Conservation (phyloP, 2,797 vertebrate genomes). For the Myioborus melanocephalus region DNA sequence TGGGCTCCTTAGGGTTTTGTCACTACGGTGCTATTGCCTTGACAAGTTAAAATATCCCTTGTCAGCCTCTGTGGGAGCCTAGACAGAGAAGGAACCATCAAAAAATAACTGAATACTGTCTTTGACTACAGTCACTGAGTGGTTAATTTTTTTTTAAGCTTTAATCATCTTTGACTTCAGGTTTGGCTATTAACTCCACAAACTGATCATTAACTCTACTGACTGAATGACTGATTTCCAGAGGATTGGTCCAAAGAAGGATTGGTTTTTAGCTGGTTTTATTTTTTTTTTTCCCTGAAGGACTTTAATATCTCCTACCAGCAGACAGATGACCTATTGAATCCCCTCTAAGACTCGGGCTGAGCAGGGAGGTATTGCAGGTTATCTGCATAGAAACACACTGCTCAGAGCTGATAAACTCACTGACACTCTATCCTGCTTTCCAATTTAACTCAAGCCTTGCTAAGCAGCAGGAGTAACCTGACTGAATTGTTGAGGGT, state of each 20-base stretch:
- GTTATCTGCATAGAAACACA: conserved; percentile 49
- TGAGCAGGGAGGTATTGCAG: background rate
- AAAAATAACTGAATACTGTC: background rate
- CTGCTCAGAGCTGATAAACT: conserved; percentile 36
- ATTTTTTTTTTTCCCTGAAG: background rate
- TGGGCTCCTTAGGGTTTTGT: background rate
- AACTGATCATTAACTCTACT: background rate
- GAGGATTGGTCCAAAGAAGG: background rate
- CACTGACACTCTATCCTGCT: background rate
- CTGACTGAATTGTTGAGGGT: background rate
- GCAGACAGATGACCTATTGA: background rate
- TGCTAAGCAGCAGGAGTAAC: conserved; percentile 12
- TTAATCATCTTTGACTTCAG: conserved; percentile 28
- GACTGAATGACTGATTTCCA: background rate
- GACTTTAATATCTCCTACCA: conserved; percentile 29
- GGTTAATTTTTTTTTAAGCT: conserved; percentile 9
- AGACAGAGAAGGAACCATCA: background rate
- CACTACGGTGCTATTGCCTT: background rate
- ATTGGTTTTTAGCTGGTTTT: background rate
- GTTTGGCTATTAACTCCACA: conserved; percentile 19
- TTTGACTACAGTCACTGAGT: background rate
- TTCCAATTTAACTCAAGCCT: conserved; percentile 45
- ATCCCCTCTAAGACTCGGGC: background rate
- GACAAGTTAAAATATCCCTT: conserved; percentile 11
- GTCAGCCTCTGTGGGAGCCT: background rate